Conservation (phyloP, 2,113 vertebrate genomes). For the Chaenocephalus aceratus region DNA sequence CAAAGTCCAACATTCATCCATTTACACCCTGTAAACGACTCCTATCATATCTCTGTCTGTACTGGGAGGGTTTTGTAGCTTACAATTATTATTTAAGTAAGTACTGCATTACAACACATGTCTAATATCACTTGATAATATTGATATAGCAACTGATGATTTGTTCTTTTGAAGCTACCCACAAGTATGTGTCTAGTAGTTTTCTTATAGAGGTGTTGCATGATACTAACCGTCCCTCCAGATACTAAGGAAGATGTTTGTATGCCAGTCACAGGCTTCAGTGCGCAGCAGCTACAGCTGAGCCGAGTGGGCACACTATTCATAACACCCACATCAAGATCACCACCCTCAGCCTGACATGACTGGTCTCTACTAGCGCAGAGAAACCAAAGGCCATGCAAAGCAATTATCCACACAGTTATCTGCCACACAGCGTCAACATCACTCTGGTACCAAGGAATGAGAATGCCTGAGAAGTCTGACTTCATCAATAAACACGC, state of each 20-base stretch:
- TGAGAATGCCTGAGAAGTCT: neutral
- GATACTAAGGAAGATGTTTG: neutral
- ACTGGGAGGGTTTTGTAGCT: neutral
- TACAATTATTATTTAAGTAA: too few species aligned
- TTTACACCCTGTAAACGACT: neutral
- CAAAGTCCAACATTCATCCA: neutral
- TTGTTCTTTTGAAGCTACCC: neutral
- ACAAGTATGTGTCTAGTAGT: neutral
- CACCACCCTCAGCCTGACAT: neutral
- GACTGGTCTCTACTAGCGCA: neutral
- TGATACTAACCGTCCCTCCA: neutral
- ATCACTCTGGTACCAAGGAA: neutral
- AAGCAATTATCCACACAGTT: neutral
- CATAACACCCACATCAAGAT: neutral
- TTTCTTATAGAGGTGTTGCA: neutral
- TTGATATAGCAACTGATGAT: neutral
- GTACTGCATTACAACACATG: too few species aligned
- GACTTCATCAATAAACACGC: neutral
- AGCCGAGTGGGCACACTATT: neutral
- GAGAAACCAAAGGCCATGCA: neutral
- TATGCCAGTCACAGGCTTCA: neutral
- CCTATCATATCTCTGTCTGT: neutral
- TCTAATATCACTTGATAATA: neutral
- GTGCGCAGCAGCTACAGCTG: neutral
- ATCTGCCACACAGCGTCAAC: neutral